A percentile compares a stretch with the other conserved stretches of the same genome.
phyloP scores from a whole-genome alignment of 2,113 vertebrate genomes.

The Eclectus roratus region DNA sequence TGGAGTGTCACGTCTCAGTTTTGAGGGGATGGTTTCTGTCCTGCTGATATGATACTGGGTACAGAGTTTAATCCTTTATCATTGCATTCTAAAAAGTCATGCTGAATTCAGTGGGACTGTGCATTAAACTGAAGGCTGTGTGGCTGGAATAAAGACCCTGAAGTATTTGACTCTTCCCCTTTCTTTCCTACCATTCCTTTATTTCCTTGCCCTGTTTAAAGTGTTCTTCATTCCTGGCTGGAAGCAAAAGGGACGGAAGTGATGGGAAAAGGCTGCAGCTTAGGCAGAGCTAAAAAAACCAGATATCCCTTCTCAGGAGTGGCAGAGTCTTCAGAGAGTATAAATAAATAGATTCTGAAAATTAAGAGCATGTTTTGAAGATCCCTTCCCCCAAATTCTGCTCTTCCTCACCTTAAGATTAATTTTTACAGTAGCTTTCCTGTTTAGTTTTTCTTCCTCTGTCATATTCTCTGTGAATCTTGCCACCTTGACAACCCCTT shows the following conservation, averaged over 20 bases:
- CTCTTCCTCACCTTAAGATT: neutral
- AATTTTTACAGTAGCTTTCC: neutral
- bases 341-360: neutral
- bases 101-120: neutral
- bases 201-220: neutral
- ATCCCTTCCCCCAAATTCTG: neutral
- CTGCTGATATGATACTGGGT: neutral
- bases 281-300: neutral
- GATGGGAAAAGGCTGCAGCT: neutral
- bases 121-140: neutral
- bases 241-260: neutral
- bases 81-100: neutral
- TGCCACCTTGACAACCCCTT: accelerated
- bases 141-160: neutral
- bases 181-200: neutral
- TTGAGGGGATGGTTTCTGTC: neutral
- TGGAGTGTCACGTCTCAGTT: neutral
- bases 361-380: neutral
- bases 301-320: neutral
- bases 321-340: neutral
- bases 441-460: neutral
- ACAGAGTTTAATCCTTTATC: neutral
- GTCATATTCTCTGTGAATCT: neutral
- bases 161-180: neutral
- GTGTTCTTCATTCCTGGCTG: neutral